Base-by-base conservation (phyloP, 1,140 invertebrate genomes). In the Penaeus vannamei region DNA sequence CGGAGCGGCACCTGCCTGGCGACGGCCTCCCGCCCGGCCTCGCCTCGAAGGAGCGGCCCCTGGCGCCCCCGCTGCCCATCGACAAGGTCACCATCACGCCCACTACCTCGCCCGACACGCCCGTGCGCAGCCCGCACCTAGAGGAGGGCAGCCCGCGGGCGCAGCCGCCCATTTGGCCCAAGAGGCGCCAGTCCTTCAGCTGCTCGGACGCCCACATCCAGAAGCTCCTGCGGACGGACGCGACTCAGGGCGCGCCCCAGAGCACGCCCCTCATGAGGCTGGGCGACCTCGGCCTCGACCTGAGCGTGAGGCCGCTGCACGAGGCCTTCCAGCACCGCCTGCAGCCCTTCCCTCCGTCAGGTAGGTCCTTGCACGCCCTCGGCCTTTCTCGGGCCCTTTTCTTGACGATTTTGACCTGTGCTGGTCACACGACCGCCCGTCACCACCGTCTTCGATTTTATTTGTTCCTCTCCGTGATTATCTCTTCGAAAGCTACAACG, bases 81-180 rank as follows among this genome's bases (percentile, higher is more conserved):
- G 29, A 20, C 85, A 79, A 60, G 26, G 77, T 79, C 22, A 87
- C 77, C 61, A 32, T 64, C 85, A 80, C 85, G 42, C 81, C 82
- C n/a, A 88, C 87, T 26, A 88, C 87, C 87, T 88, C 87, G 3
- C 87, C 87, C 17, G 87, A 88, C 53, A 88, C 87, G 20, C 87
- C 87, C 69, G 61, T 59, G 4, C 87, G 81, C 26, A 79, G 64
- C n/a, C 60, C 61, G 59, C 69, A 76, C 72, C 42, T 59, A 2
- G 87, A 88, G 26, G 87, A 88, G 20, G 87, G 87, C 7, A 88
- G 87, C 81, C 87, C 87, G 14, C 81, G 87, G 14, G 26, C 66
- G 5, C 80, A 42, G 5, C 81, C 66, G 53, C 87, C 81, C 14
- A n/a, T 80, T 29, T 88, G 87, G 87, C 29, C 81, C 29, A 88